Evolutionary conservation across 2,113 vertebrate species (phyloP).

Genomic region (Brachirus orientalis): DNA sequence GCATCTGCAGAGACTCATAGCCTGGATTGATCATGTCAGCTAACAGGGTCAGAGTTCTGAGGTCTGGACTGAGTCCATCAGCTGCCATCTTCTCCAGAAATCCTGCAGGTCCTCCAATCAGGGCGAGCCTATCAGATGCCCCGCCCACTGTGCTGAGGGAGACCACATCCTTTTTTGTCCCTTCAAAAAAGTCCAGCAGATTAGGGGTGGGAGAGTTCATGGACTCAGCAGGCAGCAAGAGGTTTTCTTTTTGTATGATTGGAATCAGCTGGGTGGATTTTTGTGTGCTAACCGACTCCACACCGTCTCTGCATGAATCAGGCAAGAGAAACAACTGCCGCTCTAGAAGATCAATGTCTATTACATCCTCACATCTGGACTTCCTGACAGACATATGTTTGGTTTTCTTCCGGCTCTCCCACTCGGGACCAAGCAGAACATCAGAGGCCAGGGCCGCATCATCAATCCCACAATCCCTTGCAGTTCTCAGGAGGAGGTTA

Average conservation of each 20-base stretch:
- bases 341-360: slow-evolving; percentile 83
- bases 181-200: slow-evolving; percentile 80
- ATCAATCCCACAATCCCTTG: slow-evolving; percentile 90
- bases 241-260: slow-evolving; percentile 14
- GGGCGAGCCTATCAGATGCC: slow-evolving; percentile 81
- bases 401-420: neutral
- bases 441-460: slow-evolving; percentile 76
- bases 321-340: slow-evolving; percentile 77
- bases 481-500: slow-evolving; percentile 87
- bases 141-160: slow-evolving; percentile 81
- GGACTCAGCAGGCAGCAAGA: neutral
- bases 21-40: slow-evolving; percentile 84
- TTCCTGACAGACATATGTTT: slow-evolving; percentile 23
- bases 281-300: neutral
- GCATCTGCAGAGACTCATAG: slow-evolving; percentile 72
- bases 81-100: slow-evolving; percentile 88
- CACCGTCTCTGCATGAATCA: neutral
- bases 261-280: slow-evolving; percentile 31
- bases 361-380: neutral
- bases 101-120: slow-evolving; percentile 89
- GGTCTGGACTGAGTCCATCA: slow-evolving; percentile 78
- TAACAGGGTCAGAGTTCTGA: slow-evolving; percentile 89
- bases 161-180: slow-evolving; percentile 61
- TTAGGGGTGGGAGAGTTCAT: slow-evolving; percentile 72
- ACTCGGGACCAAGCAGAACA: slow-evolving; percentile 77